Evolutionary conservation across 2,113 vertebrate genomes (phyloP).

Genomic region (Mionectes macconnelli): DNA sequence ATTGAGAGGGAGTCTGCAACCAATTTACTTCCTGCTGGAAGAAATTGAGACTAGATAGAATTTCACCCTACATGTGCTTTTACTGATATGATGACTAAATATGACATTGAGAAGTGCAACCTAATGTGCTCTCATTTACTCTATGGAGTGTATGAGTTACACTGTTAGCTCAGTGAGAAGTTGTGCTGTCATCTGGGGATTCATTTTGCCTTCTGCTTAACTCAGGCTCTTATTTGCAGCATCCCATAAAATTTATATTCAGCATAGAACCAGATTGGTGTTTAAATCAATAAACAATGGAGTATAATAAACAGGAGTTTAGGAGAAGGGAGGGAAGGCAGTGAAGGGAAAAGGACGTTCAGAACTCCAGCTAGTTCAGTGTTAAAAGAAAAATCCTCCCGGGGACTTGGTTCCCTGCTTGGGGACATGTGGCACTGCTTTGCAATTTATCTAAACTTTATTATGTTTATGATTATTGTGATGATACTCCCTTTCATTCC

Average conservation of each 20-base stretch:
- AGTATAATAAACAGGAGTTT: background rate
- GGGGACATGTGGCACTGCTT: background rate
- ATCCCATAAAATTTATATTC: background rate
- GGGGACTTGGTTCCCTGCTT: background rate
- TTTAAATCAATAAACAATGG: background rate
- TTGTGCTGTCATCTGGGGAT: background rate
- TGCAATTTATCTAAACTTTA: background rate
- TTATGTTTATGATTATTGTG: background rate
- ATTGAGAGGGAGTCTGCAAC: background rate
- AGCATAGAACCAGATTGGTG: background rate
- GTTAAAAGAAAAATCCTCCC: background rate
- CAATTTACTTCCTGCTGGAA: background rate
- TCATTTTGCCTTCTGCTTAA: background rate
- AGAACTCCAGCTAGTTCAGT: background rate
- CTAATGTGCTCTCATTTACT: background rate
- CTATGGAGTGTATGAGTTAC: background rate
- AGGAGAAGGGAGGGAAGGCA: background rate
- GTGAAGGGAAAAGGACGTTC: background rate
- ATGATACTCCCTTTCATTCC: background rate
- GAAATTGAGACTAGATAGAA: background rate
- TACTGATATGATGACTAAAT: background rate
- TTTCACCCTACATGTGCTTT: background rate
- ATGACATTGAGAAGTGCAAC: background rate
- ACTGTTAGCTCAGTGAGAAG: background rate
- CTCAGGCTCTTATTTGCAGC: background rate